Conservation (phyloP, 1,140 invertebrate genomes). For the Pseudomyrmex gracilis region DNA sequence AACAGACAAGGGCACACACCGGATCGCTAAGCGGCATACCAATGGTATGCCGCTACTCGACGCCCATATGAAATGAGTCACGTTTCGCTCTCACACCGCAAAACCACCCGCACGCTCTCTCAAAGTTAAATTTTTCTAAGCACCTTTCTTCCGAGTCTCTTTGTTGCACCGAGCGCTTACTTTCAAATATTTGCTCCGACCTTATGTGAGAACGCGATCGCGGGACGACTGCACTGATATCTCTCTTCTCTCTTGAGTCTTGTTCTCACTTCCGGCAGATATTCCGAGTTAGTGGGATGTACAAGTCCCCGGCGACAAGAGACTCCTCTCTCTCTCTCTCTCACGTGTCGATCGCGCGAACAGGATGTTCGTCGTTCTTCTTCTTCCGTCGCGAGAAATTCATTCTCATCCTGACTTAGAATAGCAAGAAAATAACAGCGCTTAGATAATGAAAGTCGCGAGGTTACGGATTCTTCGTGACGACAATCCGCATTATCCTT, state of each 20-base stretch:
- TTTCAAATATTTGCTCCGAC: slow-evolving; percentile 64
- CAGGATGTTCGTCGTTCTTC: not conserved
- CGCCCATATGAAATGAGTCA: slow-evolving; percentile 66
- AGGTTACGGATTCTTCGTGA: not conserved
- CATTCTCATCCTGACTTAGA: not conserved
- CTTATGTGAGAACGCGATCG: slow-evolving; percentile 51
- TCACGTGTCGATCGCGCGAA: slow-evolving; percentile 51
- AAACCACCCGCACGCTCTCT: slow-evolving; percentile 26
- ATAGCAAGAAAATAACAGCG: slow-evolving; percentile 23
- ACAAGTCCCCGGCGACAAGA: not conserved
- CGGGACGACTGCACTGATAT: not conserved
- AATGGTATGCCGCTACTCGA: slow-evolving; percentile 41
- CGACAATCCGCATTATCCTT: slow-evolving; percentile 20
- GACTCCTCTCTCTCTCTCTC: no score
- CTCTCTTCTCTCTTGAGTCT: slow-evolving; percentile 48
- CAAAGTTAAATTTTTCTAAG: not conserved
- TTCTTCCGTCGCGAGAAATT: slow-evolving; percentile 26
- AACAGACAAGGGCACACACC: slow-evolving; percentile 66
- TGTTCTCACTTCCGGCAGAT: slow-evolving; percentile 62
- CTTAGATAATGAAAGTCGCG: slow-evolving; percentile 39
- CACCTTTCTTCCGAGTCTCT: slow-evolving; percentile 33
- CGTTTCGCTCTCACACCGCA: slow-evolving; percentile 61
- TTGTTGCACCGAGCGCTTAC: slow-evolving; percentile 42
- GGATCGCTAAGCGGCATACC: slow-evolving; percentile 27
- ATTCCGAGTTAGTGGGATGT: slow-evolving; percentile 38